These are phyloP conservation scores for Orchesella cincta DNA, from an alignment of 1,140 invertebrate species.

Conservation along the genomic window DNA sequence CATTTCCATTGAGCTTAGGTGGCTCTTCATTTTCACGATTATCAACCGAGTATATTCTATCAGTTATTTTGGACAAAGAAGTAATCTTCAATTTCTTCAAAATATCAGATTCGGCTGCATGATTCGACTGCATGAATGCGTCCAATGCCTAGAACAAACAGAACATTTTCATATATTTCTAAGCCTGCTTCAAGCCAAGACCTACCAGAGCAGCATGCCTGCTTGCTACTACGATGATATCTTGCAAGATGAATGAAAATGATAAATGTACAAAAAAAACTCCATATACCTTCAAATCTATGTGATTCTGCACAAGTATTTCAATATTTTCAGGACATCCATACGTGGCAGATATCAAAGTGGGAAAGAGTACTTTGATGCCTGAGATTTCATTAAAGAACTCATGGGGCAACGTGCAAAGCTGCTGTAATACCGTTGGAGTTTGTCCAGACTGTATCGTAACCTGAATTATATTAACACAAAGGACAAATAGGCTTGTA, in stretches of 20 bases:
- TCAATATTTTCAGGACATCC: constrained; percentile 69
- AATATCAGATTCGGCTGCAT: constrained; percentile 1
- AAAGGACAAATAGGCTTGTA: not conserved
- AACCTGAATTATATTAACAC: constrained; percentile 61
- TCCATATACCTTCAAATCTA: constrained; percentile 51
- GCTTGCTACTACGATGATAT: no score
- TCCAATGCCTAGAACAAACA: not conserved
- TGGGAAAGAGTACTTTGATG: constrained; percentile 79
- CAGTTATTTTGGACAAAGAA: not conserved
- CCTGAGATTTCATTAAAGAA: constrained; percentile 80
- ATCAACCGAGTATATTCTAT: not conserved
- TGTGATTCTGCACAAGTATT: constrained; percentile 77
- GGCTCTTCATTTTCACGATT: not conserved
- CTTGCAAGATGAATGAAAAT: no score
- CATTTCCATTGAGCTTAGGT: not conserved
- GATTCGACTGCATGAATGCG: constrained; percentile 8
- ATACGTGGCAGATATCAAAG: constrained; percentile 77
- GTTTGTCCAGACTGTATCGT: constrained; percentile 77
- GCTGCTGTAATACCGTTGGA: constrained; percentile 82
- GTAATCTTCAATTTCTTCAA: constrained; percentile 2
- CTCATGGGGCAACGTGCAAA: constrained; percentile 84
- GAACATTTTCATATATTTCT: no score
- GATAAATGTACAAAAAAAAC: not conserved
- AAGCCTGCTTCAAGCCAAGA: no score
- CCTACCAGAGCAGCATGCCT: no score